These are phyloP conservation scores for Falco rusticolus DNA, from an alignment of 2,797 vertebrate species.

Conservation along the genomic window DNA sequence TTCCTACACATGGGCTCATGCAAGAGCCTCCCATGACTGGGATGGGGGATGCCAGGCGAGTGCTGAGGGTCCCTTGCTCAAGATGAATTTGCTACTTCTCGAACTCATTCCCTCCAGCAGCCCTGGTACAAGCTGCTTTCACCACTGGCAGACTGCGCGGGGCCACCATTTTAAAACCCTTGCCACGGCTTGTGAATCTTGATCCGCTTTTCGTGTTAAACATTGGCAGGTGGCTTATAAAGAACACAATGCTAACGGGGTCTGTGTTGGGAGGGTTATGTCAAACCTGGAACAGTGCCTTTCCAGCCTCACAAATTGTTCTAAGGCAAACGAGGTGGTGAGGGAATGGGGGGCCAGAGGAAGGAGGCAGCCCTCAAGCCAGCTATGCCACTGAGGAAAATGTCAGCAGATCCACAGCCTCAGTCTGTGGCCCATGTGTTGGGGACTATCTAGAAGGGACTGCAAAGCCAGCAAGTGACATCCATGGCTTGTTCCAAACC, in stretches of 20 bases:
- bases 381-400: not conserved
- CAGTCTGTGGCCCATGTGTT: not conserved
- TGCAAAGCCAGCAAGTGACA: not conserved
- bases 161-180: not conserved
- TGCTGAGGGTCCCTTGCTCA: not conserved
- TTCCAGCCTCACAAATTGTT: not conserved
- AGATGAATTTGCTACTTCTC: not conserved
- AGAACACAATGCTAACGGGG: not conserved
- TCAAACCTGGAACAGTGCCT: not conserved
- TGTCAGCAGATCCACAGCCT: not conserved
- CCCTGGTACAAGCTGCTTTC: not conserved
- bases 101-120: rapidly evolving
- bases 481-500: not conserved
- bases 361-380: not conserved
- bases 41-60: rapidly evolving
- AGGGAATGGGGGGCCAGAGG: not conserved
- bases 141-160: rapidly evolving
- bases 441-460: not conserved
- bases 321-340: not conserved
- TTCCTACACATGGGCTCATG: not conserved
- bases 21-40: not conserved
- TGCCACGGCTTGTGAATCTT: not conserved
- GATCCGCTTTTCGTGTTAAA: not conserved
- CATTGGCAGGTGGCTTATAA: not conserved
- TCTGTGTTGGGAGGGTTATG: not conserved